Conservation (phyloP, 2,113 vertebrate genomes). For the western clawed frog (Xenopus tropicalis) region UCB_Xtro_10.0 CM004443.2:100902501-100903000, state of each 20-base stretch:
- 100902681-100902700: no score
- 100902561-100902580: no score
- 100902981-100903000: background rate
- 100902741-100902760: background rate
- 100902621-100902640: no score
- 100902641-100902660: no score
- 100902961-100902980: slow-evolving; percentile 54
- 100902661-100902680: no score
- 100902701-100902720: no score
- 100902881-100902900: slow-evolving; percentile 65
- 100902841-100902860: background rate
- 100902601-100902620: no score
- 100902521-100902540: no score
- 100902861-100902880: slow-evolving; percentile 50
- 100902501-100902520: no score
- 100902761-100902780: background rate
- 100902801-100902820: background rate
- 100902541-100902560: no score
- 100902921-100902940: slow-evolving; percentile 57
- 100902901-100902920: slow-evolving; percentile 62
- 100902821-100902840: background rate
- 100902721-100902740: no score
- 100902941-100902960: slow-evolving; percentile 51
- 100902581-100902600: no score
- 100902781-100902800: background rate